Evolutionary conservation across 2,797 vertebrate genomes (phyloP), one percentile per base, ranked within the genome.

Genomic region (Cyclopterus lumpus): DNA sequence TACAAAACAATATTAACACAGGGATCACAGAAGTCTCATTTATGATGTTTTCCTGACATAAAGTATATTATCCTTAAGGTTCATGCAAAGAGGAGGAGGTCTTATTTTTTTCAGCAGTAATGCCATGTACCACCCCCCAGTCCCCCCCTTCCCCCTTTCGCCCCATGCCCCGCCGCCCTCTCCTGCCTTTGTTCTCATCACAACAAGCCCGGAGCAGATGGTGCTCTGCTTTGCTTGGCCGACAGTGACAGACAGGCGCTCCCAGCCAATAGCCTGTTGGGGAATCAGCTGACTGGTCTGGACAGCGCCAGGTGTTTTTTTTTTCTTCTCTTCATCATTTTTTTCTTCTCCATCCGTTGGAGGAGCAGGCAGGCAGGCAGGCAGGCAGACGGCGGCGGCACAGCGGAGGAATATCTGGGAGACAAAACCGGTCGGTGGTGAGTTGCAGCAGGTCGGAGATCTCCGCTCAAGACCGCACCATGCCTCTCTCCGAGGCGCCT

Each of bases 181-280:
- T 77, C 81, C 90, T 89, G 91, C 91, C 94, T 95, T 95, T 95
- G 94, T 95, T 95, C 93, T 90, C 91, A 91, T 91, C 93, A 92
- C 91, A 93, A 92, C 93, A 92, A 91, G 83, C 87, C 89, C 70
- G 59, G 93, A 95, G 93, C 94, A 95, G 94, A 95, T 95, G 94
- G 94, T 85, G 92, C 87, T 89, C 86, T 88, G 92, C 92, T 90
- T 81, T 81, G 92, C 93, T 86, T 80, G 90, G 86, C 83, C 82
- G 71, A 57, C 84, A 62, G 83, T 95, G 94, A 95, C 91, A 89
- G 92, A 86, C 93, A 93, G 87, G 9, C 71, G 67, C 89, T 64
- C 84, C 84, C 92, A 88, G 82, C 94, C 94, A 95, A 95, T 95
- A 51, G 89, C 80, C 84, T 93, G 85, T 80, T 30, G 81, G 73